Evolutionary conservation across 2,113 vertebrate species (phyloP).

Genomic region (Hystrix cristata): DNA sequence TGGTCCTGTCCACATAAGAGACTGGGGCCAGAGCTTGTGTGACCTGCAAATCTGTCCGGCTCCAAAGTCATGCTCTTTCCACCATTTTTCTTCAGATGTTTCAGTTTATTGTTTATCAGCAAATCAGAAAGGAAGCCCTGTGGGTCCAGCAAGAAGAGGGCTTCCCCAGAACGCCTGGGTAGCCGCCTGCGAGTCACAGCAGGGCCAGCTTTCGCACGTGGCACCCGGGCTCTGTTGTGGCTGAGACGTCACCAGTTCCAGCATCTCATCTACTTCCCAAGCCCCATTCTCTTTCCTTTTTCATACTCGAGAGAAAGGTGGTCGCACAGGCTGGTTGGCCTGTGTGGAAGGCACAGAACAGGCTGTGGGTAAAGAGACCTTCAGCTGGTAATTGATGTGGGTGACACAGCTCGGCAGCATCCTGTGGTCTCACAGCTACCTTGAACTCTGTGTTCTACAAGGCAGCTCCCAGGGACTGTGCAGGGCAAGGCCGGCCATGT

Average conservation of each 20-base stretch:
- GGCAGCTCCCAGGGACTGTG: no score
- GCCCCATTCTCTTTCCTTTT: neutral
- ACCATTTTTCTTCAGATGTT: neutral
- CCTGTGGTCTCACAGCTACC: accelerated
- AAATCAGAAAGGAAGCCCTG: neutral
- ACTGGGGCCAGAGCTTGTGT: accelerated
- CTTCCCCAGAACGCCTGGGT: accelerated
- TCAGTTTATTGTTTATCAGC: no score
- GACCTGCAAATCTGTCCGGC: accelerated
- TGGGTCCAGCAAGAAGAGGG: accelerated
- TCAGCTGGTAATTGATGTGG: neutral
- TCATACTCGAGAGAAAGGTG: neutral
- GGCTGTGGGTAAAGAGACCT: neutral
- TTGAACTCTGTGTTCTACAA: neutral
- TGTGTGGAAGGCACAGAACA: no score
- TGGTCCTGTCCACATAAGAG: neutral
- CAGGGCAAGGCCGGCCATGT: accelerated
- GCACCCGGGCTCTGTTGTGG: neutral
- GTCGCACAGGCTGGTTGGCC: neutral
- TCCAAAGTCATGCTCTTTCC: accelerated
- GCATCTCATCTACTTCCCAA: neutral
- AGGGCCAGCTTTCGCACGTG: neutral
- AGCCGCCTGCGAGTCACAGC: neutral
- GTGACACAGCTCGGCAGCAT: neutral
- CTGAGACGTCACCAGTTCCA: no score